phyloP scores from a whole-genome alignment of 2,113 vertebrate genomes.

The Odontesthes bonariensis region DNA sequence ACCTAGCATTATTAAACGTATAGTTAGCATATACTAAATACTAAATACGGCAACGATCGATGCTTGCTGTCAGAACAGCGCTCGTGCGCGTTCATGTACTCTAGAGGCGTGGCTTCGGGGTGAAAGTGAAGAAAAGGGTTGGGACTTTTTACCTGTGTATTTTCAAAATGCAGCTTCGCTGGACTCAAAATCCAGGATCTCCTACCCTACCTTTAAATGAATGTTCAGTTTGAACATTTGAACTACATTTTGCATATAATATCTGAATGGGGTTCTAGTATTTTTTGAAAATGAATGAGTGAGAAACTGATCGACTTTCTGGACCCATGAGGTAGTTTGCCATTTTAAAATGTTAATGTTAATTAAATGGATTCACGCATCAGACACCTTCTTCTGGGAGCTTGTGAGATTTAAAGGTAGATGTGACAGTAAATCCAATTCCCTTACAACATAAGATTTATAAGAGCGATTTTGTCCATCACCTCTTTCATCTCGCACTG shows the following conservation, averaged over 20 bases:
- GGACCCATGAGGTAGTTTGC: background rate
- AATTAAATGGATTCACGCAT: slow-evolving; percentile 20
- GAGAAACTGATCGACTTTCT: background rate
- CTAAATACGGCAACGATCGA: too few species aligned
- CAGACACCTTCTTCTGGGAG: slow-evolving; percentile 11
- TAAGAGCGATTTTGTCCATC: slow-evolving; percentile 18
- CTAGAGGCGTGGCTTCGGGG: too few species aligned
- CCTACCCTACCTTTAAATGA: too few species aligned
- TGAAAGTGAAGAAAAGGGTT: too few species aligned
- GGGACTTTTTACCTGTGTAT: too few species aligned
- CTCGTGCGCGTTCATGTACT: too few species aligned
- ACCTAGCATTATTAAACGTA: too few species aligned
- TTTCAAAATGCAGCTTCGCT: too few species aligned
- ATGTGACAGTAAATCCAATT: slow-evolving; percentile 16
- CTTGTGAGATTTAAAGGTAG: slow-evolving; percentile 37
- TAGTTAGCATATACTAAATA: too few species aligned
- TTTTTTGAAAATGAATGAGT: background rate
- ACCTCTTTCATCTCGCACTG: slow-evolving; percentile 10
- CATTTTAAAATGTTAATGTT: slow-evolving; percentile 18
- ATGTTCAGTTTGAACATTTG: background rate
- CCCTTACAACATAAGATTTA: background rate
- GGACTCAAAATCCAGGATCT: too few species aligned
- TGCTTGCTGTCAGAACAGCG: too few species aligned
- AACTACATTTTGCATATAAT: background rate
- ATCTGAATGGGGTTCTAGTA: background rate